Evolutionary conservation across 2,113 vertebrate species (phyloP).

Genomic region (Oryctolagus cuniculus): mOryCun1.1 NC_091432.1:35827501-35828000

Average conservation of each 20-base stretch:
- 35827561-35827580: not conserved
- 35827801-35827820: not conserved
- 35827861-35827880: not conserved
- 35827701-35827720: slow-evolving; percentile 33
- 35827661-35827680: not conserved
- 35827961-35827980: not conserved
- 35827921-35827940: not conserved
- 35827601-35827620: not conserved
- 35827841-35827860: not conserved
- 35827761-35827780: not conserved
- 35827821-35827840: not conserved
- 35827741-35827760: not conserved
- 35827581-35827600: not conserved
- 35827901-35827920: not conserved
- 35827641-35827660: not conserved
- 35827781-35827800: not conserved
- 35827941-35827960: not conserved
- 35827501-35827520: not conserved
- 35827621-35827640: not conserved
- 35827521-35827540: not conserved
- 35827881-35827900: not conserved
- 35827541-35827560: not conserved
- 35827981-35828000: slow-evolving; percentile 10
- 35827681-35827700: slow-evolving; percentile 27
- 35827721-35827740: not conserved